Base-by-base conservation (phyloP, 2,113 vertebrate species). In the Alectura lathami region DNA sequence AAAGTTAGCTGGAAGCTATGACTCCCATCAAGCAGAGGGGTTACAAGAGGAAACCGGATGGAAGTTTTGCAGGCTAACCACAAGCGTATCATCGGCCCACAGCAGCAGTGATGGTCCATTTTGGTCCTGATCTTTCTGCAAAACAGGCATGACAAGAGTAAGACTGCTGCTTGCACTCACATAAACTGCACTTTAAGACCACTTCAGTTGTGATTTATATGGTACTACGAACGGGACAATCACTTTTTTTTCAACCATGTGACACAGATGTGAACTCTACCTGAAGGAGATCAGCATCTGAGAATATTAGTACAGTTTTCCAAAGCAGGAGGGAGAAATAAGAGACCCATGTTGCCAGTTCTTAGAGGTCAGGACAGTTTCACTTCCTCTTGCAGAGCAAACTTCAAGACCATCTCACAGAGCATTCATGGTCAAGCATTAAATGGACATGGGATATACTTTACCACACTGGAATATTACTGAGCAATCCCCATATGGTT, bases 1-100 rank as follows among this genome's bases (percentile, higher is more conserved):
- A 86, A 91, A 83, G 54, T 85, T 93, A 93, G 79, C 93, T 96
- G 68, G 85, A 75, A 96, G 91, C 88, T 83, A 88, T 80, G n/a
- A 88, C 74, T 93, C 56, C 50, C 22, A 81, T 88, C 82, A 94
- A 86, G 38, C 51, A 74, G 34, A 73, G 72, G 80, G 42, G 38
- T 81, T 88, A 88, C 34, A 51, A 60, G 72, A 81, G 72, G 89
- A 93, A 95, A 86, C 20, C 82, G 78, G 64, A 83, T 81, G 68
- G 68, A 92, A 88, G 50, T 85, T 93, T 64, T 94, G 38, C 75
- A 94, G 89, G 63, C 95, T 91, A 80, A 91, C 50, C 72, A 77
- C 63, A 93, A 59, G 22, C 8, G 3, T 70, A 69, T 83, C 14
- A 77, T 63, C 88, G 89, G 20, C 50, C 59, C 54, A 73, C 32